Conservation (phyloP, 2,113 vertebrate genomes). For the Craseonycteris thonglongyai region DNA sequence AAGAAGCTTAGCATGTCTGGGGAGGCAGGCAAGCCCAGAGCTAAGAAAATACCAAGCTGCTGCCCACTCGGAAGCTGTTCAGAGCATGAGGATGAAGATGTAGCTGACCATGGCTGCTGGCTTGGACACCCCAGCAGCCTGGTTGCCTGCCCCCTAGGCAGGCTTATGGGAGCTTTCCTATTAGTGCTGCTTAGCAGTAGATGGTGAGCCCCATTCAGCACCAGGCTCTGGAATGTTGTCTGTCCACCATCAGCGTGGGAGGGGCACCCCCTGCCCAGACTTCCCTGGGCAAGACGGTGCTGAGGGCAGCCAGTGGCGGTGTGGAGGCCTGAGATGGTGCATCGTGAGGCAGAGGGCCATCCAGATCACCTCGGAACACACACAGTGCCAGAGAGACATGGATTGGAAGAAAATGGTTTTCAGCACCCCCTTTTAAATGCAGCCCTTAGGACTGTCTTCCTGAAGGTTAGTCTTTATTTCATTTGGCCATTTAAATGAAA, state of each 20-base stretch:
- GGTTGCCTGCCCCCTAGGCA: neutral
- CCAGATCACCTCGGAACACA: neutral
- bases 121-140: neutral
- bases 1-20: neutral
- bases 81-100: neutral
- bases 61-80: neutral
- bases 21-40: neutral
- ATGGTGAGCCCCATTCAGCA: neutral
- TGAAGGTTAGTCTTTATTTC: neutral
- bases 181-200: neutral
- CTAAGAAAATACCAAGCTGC: neutral
- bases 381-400: rapidly evolving
- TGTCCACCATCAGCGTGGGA: neutral
- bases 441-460: neutral
- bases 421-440: rapidly evolving
- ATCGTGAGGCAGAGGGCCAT: neutral
- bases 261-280: neutral
- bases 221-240: neutral
- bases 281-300: neutral
- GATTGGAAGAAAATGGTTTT: neutral
- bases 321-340: neutral
- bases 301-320: neutral
- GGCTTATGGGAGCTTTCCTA: neutral
- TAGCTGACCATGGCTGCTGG: neutral
- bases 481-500: neutral